Base-by-base conservation (phyloP, 2,797 vertebrate genomes). In the Pseudopleuronectes americanus region DNA sequence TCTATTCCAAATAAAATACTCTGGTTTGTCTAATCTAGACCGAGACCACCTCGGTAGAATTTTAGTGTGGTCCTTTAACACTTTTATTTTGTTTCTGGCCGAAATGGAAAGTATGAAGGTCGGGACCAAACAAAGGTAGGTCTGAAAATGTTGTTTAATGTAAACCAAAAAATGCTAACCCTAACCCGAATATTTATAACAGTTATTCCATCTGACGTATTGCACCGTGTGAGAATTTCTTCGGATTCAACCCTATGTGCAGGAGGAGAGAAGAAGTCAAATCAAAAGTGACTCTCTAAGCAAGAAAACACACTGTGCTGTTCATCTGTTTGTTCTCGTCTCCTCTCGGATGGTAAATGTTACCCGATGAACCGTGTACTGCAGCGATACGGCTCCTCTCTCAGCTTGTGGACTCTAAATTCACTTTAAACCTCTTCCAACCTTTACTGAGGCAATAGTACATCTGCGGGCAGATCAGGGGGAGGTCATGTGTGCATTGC, bases 351-450 rank as follows among this genome's bases (percentile, higher is more conserved):
- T 69, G 76, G 36, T 73, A 82, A 85, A 86, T 81, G 78, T 88
- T 84, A 78, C 17, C 56, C 47, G 36, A 3, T 79, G 79, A 83
- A 79, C 77, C 71, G 3, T 55, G 57, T 24, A 33, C 77, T 60
- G 64, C 61, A 67, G 65, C 8, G 53, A 68, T 64, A 56, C 22
- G 31, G 43, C 57, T 67, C 65, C 61, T 63, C 64, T 71, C 59
- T 17, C 43, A 16, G 14, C 43, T 19, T 45, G 43, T 19, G 43
- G 43, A 77, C 72, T 77, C 45, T 64, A 76, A 83, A 88, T 89
- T 83, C 69, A 73, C 79, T 88, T 78, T 68, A 76, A 85, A 85
- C 58, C 73, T 65, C 57, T 31, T 57, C 47, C 77, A 85, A 63
- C 81, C 81, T 89, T 85, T 66, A 57, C 67, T 53, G 68, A 76